A percentile compares a stretch with the other conserved stretches of the same genome.
Conservation (phyloP, 2,888 invertebrate species). For the Chrysina gloriosa region DNA sequence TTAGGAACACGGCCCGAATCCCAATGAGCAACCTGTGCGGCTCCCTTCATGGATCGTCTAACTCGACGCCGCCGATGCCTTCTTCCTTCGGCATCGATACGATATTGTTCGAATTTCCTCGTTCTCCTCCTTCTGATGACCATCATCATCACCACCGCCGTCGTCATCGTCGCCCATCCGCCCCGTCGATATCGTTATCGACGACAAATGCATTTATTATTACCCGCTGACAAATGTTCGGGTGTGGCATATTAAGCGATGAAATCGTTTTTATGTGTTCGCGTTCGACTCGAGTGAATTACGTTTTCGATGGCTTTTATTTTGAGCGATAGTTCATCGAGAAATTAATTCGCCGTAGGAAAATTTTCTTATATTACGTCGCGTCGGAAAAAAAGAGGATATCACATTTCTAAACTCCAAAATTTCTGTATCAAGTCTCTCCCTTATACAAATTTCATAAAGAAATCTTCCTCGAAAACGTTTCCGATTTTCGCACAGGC, state of each 20-base stretch:
- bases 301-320: not conserved
- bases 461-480: not conserved
- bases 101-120: constrained; percentile 50
- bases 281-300: not conserved
- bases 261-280: not conserved
- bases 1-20: constrained; percentile 61
- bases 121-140: not conserved
- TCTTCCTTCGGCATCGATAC: constrained; percentile 49
- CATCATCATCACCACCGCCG: not conserved
- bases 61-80: not conserved
- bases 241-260: not conserved
- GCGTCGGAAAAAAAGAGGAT: too few relatives aligned
- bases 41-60: constrained; percentile 55
- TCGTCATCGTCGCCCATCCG: constrained; percentile 41
- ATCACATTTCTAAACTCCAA: too few relatives aligned
- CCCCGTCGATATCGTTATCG: constrained; percentile 4
- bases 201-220: constrained; percentile 11
- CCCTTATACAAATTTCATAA: not conserved
- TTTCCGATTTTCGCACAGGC: not conserved
- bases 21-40: constrained; percentile 60
- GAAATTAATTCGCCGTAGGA: not conserved
- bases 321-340: not conserved
- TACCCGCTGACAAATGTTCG: constrained; percentile 16
- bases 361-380: not conserved
- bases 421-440: too few relatives aligned